These are phyloP conservation scores for Lemur catta DNA, from an alignment of 2,797 vertebrate genomes.

Conservation along the genomic window DNA sequence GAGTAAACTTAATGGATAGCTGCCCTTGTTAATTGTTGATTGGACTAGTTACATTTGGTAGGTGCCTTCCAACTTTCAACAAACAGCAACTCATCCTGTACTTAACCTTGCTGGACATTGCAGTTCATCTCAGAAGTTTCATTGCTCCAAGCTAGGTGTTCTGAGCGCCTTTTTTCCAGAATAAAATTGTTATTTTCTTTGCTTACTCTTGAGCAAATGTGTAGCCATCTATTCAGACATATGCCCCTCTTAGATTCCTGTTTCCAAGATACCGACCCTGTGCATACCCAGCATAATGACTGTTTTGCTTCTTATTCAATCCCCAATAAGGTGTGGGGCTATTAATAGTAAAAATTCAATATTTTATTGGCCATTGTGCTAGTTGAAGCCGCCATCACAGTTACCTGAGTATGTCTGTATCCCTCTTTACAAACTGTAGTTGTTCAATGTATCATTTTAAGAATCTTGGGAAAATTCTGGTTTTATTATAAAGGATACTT, in stretches of 20 bases:
- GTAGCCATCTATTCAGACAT: not conserved
- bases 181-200: not conserved
- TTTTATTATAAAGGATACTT: not conserved
- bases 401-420: not conserved
- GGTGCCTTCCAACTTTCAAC: not conserved
- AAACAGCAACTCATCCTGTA: not conserved
- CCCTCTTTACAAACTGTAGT: not conserved
- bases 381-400: not conserved
- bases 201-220: not conserved
- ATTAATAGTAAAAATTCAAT: not conserved
- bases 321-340: not conserved
- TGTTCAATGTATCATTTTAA: not conserved
- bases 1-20: not conserved
- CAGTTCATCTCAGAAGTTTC: not conserved
- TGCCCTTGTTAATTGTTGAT: no score
- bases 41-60: no score
- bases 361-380: not conserved
- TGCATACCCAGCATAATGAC: not conserved
- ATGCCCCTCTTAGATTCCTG: not conserved
- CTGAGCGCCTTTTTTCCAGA: not conserved
- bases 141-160: not conserved
- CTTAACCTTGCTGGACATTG: not conserved
- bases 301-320: not conserved
- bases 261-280: not conserved
- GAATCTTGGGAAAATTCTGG: not conserved